phyloP scores from a whole-genome alignment of 2,113 vertebrate species.

The Tachysurus vachellii region DNA sequence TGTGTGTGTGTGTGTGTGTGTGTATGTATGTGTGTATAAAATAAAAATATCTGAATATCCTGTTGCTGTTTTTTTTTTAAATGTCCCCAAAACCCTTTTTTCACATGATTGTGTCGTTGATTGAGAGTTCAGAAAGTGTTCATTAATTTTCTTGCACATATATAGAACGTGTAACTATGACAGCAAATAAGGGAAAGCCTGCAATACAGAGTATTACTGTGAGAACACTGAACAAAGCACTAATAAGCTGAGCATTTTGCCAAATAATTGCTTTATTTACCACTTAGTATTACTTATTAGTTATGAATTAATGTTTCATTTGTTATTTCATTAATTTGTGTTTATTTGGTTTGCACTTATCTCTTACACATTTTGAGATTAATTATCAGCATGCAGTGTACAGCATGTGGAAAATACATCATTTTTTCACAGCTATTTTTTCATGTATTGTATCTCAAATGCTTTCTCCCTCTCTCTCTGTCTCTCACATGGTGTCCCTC shows the following conservation, averaged over 20 bases:
- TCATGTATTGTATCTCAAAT: slow-evolving; percentile 21
- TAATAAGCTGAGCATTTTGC: not conserved
- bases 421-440: slow-evolving; percentile 17
- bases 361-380: not conserved
- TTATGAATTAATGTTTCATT: not conserved
- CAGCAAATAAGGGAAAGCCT: not conserved
- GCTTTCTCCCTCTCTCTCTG: not conserved
- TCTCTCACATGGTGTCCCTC: not conserved
- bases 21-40: no score
- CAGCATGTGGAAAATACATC: slow-evolving; percentile 4
- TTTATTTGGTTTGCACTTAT: not conserved
- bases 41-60: not conserved
- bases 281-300: not conserved
- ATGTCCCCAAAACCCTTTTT: not conserved
- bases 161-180: not conserved
- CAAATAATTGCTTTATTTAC: not conserved
- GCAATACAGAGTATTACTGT: not conserved
- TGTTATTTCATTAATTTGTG: not conserved
- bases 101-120: not conserved
- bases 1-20: no score
- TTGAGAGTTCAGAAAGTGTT: not conserved
- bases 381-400: not conserved
- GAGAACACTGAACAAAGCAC: not conserved
- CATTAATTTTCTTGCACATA: not conserved
- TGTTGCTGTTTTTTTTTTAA: not conserved